These are phyloP conservation scores for Microtus montanus DNA, from an alignment of 2,113 vertebrate species.

Conservation along the genomic window DNA sequence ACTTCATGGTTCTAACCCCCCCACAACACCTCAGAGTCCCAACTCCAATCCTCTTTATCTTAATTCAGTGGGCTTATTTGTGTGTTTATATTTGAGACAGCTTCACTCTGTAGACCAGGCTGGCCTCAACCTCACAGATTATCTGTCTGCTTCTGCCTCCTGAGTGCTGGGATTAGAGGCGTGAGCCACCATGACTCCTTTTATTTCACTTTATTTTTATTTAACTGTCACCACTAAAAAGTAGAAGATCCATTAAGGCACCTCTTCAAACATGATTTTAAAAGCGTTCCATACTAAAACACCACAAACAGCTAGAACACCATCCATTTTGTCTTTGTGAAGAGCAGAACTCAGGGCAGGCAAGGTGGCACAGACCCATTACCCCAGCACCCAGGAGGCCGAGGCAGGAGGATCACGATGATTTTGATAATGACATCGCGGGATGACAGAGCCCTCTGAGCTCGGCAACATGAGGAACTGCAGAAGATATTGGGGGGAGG, in stretches of 20 bases:
- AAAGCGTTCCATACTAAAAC: accelerated
- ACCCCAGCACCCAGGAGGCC: background rate
- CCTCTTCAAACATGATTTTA: background rate
- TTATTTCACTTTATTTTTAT: background rate
- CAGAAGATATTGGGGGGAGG: too few species aligned
- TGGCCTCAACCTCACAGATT: background rate
- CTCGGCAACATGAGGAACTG: background rate
- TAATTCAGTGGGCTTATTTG: accelerated
- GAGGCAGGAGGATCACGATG: background rate
- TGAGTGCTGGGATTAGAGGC: background rate
- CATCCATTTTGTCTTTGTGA: background rate
- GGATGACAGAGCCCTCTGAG: too few species aligned
- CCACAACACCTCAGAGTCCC: background rate
- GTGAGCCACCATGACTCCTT: background rate
- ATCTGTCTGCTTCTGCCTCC: background rate
- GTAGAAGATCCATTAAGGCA: background rate
- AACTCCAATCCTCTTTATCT: too few species aligned
- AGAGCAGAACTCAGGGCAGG: background rate
- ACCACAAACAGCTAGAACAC: background rate
- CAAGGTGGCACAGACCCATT: background rate
- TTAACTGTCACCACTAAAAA: background rate
- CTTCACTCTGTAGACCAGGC: background rate
- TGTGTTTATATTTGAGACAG: background rate
- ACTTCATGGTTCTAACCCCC: accelerated
- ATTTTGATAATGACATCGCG: background rate